A percentile compares a stretch with the other conserved stretches of the same genome.
Evolutionary conservation across 2,888 invertebrate genomes (phyloP).

Genomic region (Hipparchia semele): DNA sequence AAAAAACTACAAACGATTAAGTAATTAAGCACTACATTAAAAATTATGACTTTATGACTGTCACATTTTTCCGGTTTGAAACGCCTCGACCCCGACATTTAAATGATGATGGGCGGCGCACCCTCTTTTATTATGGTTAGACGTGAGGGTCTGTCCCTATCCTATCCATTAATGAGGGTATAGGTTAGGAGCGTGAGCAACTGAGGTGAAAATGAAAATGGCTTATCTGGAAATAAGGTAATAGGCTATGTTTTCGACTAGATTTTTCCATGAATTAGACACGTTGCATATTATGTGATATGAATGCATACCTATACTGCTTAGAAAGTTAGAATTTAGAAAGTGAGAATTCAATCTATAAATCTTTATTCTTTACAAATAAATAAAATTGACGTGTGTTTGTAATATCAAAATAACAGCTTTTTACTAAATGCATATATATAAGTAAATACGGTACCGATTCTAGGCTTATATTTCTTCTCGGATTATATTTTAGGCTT

Average conservation of each 20-base stretch:
- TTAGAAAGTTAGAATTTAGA: too few species aligned
- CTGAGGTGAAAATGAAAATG: conserved; percentile 50
- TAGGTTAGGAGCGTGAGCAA: conserved; percentile 50
- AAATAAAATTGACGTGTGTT: too few species aligned
- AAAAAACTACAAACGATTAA: background rate
- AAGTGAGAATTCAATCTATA: too few species aligned
- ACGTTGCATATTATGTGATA: too few species aligned
- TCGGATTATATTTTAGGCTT: too few species aligned
- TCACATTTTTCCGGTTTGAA: conserved; percentile 14
- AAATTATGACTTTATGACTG: conserved; percentile 2
- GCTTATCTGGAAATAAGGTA: background rate
- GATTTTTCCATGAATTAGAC: too few species aligned
- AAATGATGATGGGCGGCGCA: conserved; percentile 60
- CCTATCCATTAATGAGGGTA: conserved; percentile 48
- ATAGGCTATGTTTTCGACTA: background rate
- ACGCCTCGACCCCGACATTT: conserved; percentile 12
- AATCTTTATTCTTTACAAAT: too few species aligned
- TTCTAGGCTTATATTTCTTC: too few species aligned
- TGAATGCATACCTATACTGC: too few species aligned
- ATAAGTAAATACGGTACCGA: too few species aligned
- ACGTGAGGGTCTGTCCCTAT: conserved; percentile 66
- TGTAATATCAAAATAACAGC: too few species aligned
- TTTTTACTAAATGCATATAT: too few species aligned
- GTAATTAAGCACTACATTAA: conserved; percentile 8
- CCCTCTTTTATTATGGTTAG: conserved; percentile 63